These are phyloP conservation scores for Nothoprocta perdicaria DNA, from an alignment of 2,113 vertebrate genomes.

Conservation along the genomic window DNA sequence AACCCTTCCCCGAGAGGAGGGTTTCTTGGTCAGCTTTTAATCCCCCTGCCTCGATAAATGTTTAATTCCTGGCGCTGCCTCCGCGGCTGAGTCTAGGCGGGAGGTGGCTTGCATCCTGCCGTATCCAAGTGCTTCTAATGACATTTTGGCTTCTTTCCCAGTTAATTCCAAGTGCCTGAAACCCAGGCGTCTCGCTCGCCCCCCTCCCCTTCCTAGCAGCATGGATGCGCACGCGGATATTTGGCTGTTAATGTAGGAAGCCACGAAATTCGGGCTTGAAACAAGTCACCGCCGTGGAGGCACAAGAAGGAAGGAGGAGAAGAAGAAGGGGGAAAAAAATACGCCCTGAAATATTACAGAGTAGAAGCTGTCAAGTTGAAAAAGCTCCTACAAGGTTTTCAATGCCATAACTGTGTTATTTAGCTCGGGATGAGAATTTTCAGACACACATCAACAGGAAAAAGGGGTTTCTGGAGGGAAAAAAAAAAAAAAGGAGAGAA, in stretches of 20 bases:
- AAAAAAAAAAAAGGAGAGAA: too few relatives aligned
- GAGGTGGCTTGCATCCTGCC: conserved; percentile 54
- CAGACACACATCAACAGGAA: conserved; percentile 44
- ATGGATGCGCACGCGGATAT: conserved; percentile 28
- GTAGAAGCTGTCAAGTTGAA: conserved; percentile 41
- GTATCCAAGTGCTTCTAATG: conserved; percentile 67
- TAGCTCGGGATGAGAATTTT: conserved; percentile 46
- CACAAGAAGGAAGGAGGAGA: background rate
- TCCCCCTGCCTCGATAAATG: conserved; percentile 60
- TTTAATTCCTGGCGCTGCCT: conserved; percentile 69
- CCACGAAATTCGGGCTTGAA: conserved; percentile 47
- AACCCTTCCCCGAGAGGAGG: conserved; percentile 53
- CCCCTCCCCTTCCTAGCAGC: conserved; percentile 29
- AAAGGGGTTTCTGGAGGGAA: background rate
- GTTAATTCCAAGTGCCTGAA: conserved; percentile 66
- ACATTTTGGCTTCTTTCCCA: conserved; percentile 75
- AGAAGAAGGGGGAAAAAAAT: background rate
- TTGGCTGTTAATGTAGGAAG: conserved; percentile 58
- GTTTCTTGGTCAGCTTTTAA: conserved; percentile 69
- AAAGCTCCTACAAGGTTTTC: conserved; percentile 35
- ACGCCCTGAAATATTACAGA: conserved; percentile 51
- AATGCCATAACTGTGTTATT: conserved; percentile 46
- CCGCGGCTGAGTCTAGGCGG: conserved; percentile 49
- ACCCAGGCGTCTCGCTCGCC: conserved; percentile 40
- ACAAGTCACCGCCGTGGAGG: background rate